Percentiles rank a stretch among this genome's conserved stretches.
Conservation (phyloP, 2,797 vertebrate species). For the Pteropus rufus region DNA sequence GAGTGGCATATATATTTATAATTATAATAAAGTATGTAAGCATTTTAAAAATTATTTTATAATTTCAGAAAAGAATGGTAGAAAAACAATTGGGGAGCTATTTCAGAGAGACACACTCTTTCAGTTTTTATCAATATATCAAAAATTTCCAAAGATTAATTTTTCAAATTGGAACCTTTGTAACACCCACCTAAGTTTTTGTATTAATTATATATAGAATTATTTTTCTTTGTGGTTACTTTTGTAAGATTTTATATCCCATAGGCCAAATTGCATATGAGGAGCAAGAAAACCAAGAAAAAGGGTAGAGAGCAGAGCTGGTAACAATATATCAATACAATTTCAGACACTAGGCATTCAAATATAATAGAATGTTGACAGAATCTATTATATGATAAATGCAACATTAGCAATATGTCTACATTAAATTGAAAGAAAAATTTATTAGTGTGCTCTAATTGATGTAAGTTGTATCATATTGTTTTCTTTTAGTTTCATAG, state of each 20-base stretch:
- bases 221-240: neutral
- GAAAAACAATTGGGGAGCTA: neutral
- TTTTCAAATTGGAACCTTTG: neutral
- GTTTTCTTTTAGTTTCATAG: neutral
- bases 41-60: neutral
- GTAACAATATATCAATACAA: neutral
- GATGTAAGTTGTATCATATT: neutral
- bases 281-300: neutral
- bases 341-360: neutral
- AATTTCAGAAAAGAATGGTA: neutral
- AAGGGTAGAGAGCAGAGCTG: neutral
- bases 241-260: neutral
- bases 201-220: neutral
- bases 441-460: neutral
- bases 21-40: neutral
- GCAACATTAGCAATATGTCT: neutral
- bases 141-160: neutral
- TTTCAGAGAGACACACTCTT: neutral
- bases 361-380: neutral
- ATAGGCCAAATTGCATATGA: neutral
- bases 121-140: neutral
- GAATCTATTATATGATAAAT: neutral
- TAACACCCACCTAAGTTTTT: neutral
- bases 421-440: neutral
- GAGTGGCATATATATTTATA: neutral